A percentile compares a stretch with the other conserved stretches of the same genome.
These are phyloP conservation scores for Mugil cephalus DNA, from an alignment of 2,113 vertebrate genomes.

Conservation along the genomic window DNA sequence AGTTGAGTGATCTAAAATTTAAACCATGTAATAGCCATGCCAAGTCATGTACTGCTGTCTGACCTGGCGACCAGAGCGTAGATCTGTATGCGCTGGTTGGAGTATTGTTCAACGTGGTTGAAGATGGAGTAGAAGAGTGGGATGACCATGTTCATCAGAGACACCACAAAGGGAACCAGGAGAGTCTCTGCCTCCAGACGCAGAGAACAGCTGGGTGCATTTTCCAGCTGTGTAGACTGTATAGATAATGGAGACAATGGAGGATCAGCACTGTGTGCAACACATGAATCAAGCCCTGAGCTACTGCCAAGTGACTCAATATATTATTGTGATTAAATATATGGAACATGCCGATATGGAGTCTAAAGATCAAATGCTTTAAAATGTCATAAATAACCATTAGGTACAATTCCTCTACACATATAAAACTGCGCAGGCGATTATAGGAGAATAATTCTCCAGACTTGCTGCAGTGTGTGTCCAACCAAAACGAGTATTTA, in stretches of 20 bases:
- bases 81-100: conserved; percentile 85
- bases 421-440: background rate
- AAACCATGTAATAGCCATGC: too few species aligned
- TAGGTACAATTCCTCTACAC: too few species aligned
- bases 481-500: background rate
- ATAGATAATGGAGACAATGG: conserved; percentile 16
- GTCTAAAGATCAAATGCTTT: background rate
- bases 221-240: too few species aligned
- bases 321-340: conserved; percentile 4
- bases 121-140: conserved; percentile 91
- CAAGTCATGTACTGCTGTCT: conserved; percentile 4
- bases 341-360: background rate
- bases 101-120: conserved; percentile 88
- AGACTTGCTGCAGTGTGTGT: background rate
- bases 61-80: conserved; percentile 90
- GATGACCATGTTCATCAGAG: conserved; percentile 89
- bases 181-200: conserved; percentile 85
- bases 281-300: background rate
- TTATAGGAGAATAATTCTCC: background rate
- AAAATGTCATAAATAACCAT: background rate
- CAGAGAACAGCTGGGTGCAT: conserved; percentile 39
- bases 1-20: too few species aligned
- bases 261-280: fast-evolving
- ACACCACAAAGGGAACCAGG: conserved; percentile 87
- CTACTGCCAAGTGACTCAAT: background rate